phyloP scores from a whole-genome alignment of 2,113 vertebrate species.

The Oceanites oceanicus region DNA sequence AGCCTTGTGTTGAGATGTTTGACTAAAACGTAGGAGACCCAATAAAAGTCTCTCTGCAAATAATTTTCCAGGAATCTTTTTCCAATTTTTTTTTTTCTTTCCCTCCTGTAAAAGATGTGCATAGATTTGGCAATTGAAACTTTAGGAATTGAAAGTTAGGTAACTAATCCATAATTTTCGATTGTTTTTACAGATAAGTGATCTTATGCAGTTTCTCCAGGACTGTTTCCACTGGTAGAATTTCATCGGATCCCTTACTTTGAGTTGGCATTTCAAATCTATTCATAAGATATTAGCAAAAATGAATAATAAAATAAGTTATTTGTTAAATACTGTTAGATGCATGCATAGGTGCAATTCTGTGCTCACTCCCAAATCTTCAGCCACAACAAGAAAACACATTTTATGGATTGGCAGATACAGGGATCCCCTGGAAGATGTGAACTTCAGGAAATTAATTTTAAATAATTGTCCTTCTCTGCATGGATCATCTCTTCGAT shows the following conservation, averaged over 20 bases:
- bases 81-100: neutral
- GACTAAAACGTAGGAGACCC: neutral
- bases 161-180: neutral
- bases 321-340: conserved; percentile 46
- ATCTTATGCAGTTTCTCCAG: neutral
- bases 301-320: conserved; percentile 70
- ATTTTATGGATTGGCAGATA: neutral
- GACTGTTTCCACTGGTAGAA: neutral
- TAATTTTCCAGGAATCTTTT: neutral
- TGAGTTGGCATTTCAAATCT: neutral
- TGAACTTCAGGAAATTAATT: neutral
- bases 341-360: neutral
- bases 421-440: neutral
- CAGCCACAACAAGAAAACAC: neutral
- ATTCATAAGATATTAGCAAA: neutral
- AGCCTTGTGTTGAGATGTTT: neutral
- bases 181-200: conserved; percentile 15
- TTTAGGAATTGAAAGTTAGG: neutral
- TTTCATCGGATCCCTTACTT: neutral
- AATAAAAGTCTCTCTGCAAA: neutral
- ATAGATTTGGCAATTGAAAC: neutral
- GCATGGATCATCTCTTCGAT: neutral
- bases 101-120: neutral
- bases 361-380: neutral
- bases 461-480: neutral